Percentiles rank a stretch among this genome's conserved stretches.
Evolutionary conservation across 2,888 invertebrate genomes (phyloP).

Genomic region (Lithophane ornitopus): DNA sequence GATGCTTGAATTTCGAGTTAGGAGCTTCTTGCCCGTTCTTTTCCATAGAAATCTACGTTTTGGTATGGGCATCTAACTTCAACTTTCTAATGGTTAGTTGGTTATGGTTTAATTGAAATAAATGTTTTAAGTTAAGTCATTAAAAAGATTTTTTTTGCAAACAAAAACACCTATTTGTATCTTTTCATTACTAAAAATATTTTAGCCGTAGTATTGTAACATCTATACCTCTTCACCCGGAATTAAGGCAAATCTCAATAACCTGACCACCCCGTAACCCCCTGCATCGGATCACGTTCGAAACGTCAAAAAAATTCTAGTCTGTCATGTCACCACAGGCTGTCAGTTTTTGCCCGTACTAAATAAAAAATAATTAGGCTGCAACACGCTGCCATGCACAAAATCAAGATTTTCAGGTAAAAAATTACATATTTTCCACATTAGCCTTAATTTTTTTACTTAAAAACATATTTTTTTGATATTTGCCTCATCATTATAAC

Average conservation of each 20-base stretch:
- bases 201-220: background rate
- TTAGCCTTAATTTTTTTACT: conserved; percentile 3
- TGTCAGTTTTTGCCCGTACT: conserved; percentile 88
- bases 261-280: conserved; percentile 43
- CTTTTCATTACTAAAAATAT: background rate
- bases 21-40: too few relatives aligned
- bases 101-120: too few relatives aligned
- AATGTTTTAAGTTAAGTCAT: too few relatives aligned
- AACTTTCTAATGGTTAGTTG: too few relatives aligned
- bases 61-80: too few relatives aligned
- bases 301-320: conserved; percentile 70
- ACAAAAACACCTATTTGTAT: background rate
- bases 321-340: conserved; percentile 87
- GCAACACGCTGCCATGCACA: conserved; percentile 88
- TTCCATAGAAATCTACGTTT: too few relatives aligned
- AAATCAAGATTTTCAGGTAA: conserved; percentile 88
- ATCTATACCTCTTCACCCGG: background rate
- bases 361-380: conserved; percentile 82
- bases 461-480: conserved; percentile 36
- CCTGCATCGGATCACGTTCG: conserved; percentile 60
- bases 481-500: conserved; percentile 85
- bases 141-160: too few relatives aligned
- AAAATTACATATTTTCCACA: conserved; percentile 44
- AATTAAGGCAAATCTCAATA: conserved; percentile 18
- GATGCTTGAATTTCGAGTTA: background rate